Base-by-base conservation (phyloP, 2,888 invertebrate species). In the Orchesella flavescens region DNA sequence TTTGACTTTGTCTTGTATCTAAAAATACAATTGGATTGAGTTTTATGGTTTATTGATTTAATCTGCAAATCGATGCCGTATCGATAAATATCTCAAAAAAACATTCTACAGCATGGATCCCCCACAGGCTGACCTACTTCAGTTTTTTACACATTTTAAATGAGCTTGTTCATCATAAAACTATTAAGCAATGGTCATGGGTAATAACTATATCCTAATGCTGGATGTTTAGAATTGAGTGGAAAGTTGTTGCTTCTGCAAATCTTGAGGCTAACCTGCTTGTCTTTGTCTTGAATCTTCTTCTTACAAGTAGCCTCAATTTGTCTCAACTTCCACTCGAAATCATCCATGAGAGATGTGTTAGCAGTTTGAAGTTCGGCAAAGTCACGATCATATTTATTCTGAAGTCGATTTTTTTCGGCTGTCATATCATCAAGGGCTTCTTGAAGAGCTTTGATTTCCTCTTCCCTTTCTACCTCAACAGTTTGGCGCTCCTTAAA, bases 261-360 rank as follows among this genome's bases (percentile, higher is more conserved):
- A 2, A 4, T 34, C 3, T 34, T 34, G 2, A 34, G n/a, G 34
- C 71, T 61, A 57, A 88, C 88, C 87, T 88, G 86, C 55, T 75
- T 78, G 75, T 88, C 88, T 75, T 88, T 88, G 44, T 94, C 94
- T 85, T 92, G 92, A 24, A 93, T 86, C 88, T 92, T 92, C 86
- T 92, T 92, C 87, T 95, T 93, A 79, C 94, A 94, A 10, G 92
- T 91, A 88, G 93, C 93, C 90, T 95, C 94, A 88, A 95, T 92
- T 90, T 95, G 94, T 55, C 95, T 90, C 89, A 95, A 91, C 91
- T 95, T 95, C 95, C 95, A 95, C 91, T 95, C 95, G 90, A 95
- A 95, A 91, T 95, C 95, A 3, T 93, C 93, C 87, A 95, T 91
- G 89, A 95, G 92, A 73, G 88, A 87, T 74, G 93, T 93, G 44